Evolutionary conservation across 2,113 vertebrate species (phyloP).

Genomic region (Brachyistius frenatus): DNA sequence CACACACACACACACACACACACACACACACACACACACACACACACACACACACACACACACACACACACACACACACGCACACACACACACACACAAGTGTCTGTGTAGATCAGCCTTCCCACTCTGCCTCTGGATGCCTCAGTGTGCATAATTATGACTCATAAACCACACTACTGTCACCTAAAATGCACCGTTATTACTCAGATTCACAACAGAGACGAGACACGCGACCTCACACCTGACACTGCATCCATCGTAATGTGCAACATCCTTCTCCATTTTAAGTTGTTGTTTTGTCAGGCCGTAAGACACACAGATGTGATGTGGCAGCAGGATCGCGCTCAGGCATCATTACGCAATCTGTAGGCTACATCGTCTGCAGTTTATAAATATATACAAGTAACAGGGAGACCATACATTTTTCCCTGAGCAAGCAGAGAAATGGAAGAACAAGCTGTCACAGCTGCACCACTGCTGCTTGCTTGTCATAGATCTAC

Average conservation of each 20-base stretch:
- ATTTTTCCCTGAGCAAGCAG: not conserved
- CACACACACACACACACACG: not conserved
- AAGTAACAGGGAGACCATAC: not conserved
- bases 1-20: not conserved
- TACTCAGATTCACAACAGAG: constrained; percentile 22
- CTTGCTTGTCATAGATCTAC: not conserved
- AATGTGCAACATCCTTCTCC: not conserved
- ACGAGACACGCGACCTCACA: constrained; percentile 39
- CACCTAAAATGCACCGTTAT: constrained; percentile 62
- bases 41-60: not conserved
- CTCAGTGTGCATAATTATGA: constrained; percentile 50
- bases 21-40: constrained; percentile 23
- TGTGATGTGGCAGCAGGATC: not conserved
- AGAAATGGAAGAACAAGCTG: not conserved
- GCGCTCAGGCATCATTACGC: not conserved
- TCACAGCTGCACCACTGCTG: not conserved
- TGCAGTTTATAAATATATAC: not conserved
- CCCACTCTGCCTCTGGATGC: constrained; percentile 30
- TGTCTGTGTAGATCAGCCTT: constrained; percentile 29
- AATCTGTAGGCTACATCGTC: not conserved
- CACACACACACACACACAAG: not conserved
- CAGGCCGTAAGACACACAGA: not conserved
- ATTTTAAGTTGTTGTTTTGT: not conserved
- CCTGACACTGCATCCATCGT: constrained; percentile 39
- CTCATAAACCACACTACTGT: constrained; percentile 45